Conservation (phyloP, 2,797 vertebrate genomes). For the Neomorphus geoffroyi region DNA sequence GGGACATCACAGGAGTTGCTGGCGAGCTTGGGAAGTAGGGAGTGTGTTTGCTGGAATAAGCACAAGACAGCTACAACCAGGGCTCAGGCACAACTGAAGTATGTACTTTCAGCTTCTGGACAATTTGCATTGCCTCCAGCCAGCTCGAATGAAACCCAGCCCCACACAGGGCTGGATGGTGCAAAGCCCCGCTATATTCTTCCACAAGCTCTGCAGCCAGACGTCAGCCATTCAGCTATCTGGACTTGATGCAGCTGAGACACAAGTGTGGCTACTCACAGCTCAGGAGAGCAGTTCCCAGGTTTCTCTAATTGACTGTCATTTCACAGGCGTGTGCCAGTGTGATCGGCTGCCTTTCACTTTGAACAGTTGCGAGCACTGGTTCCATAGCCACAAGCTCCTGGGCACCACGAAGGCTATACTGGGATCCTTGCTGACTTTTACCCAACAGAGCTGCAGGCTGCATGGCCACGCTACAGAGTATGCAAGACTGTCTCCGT, state of each 20-base stretch:
- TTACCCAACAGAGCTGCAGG: background rate
- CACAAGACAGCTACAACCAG: rapidly evolving
- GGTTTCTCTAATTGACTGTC: background rate
- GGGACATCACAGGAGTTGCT: background rate
- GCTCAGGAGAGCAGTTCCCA: background rate
- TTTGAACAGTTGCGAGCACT: background rate
- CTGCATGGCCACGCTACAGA: background rate
- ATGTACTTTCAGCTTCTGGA: background rate
- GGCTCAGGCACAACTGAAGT: background rate
- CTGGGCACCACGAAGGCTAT: background rate
- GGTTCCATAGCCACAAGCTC: background rate
- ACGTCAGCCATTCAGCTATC: background rate
- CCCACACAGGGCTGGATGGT: background rate
- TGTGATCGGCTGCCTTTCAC: background rate
- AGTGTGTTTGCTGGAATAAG: background rate
- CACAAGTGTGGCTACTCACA: background rate
- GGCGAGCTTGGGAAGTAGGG: background rate
- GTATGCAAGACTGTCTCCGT: background rate
- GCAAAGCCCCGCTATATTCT: background rate
- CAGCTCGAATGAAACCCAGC: background rate
- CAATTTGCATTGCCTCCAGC: background rate
- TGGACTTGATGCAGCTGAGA: background rate
- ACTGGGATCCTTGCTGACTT: background rate
- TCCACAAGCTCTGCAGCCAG: background rate
- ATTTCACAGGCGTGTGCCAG: background rate